Percentiles rank a stretch among this genome's conserved stretches.
These are phyloP conservation scores for Drosophila siamana DNA, from an alignment of 2,888 invertebrate genomes.

Conservation along the genomic window DNA sequence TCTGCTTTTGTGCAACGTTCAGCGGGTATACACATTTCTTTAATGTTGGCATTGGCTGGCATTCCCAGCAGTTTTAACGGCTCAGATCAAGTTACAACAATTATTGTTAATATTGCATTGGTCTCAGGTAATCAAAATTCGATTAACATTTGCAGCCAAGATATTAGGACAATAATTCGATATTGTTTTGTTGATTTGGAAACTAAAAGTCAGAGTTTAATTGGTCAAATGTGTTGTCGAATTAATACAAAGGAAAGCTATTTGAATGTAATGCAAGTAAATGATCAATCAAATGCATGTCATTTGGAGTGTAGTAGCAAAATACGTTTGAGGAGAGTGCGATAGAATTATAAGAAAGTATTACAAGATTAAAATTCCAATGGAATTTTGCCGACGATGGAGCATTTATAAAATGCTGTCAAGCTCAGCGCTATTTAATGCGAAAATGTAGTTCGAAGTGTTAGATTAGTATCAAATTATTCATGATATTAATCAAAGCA, in stretches of 20 bases:
- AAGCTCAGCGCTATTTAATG: too few species aligned
- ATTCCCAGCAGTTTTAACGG: slow-evolving; percentile 10
- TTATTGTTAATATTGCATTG: slow-evolving; percentile 4
- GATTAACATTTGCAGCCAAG: slow-evolving; percentile 10
- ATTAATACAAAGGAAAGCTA: too few species aligned
- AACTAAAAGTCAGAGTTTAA: neutral
- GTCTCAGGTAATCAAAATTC: slow-evolving; percentile 10
- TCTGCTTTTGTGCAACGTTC: slow-evolving; percentile 8
- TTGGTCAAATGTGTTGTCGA: too few species aligned
- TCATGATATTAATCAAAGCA: slow-evolving; percentile 5
- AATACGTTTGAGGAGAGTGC: too few species aligned
- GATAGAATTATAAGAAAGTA: too few species aligned
- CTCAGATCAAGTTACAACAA: slow-evolving; percentile 8
- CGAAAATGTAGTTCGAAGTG: neutral
- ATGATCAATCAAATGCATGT: too few species aligned
- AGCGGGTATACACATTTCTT: neutral
- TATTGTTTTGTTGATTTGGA: neutral
- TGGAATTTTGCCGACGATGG: too few species aligned
- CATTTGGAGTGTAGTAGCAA: too few species aligned
- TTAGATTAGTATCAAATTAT: neutral
- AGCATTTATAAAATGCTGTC: too few species aligned
- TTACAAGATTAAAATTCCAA: too few species aligned
- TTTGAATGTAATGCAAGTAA: too few species aligned
- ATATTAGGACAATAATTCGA: too few species aligned
- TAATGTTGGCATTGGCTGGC: slow-evolving; percentile 5